Percentiles rank a stretch among this genome's conserved stretches.
Evolutionary conservation across 2,888 invertebrate species (phyloP).

Genomic region (Troides aeacus): DNA sequence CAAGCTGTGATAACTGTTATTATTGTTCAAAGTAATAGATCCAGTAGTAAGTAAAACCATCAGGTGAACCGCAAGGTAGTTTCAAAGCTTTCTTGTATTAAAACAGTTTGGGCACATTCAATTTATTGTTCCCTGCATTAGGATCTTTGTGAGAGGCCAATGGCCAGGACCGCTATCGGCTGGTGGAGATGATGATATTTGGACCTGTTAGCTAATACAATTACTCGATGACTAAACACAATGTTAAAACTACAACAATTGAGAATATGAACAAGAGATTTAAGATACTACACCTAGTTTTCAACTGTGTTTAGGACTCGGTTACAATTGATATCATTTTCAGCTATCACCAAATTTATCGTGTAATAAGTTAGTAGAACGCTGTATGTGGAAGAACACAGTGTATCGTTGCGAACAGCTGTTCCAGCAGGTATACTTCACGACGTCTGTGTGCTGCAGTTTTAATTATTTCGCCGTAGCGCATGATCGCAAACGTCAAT

Average conservation of each 20-base stretch:
- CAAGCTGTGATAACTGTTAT: too few species aligned
- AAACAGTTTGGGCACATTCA: not conserved
- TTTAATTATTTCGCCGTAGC: constrained; percentile 81
- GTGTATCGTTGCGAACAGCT: constrained; percentile 71
- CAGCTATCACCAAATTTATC: constrained; percentile 70
- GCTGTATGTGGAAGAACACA: constrained; percentile 81
- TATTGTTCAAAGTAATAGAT: too few species aligned
- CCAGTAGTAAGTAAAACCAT: too few species aligned
- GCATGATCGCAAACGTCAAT: constrained; percentile 12
- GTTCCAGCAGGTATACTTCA: constrained; percentile 70
- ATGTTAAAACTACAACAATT: too few species aligned
- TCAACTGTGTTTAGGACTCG: not conserved
- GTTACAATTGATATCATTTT: constrained; percentile 9
- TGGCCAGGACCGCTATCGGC: too few species aligned
- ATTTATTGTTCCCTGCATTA: too few species aligned
- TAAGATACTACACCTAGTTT: not conserved
- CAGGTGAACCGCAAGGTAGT: too few species aligned
- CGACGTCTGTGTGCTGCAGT: constrained; percentile 81
- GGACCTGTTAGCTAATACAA: too few species aligned
- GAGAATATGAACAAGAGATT: not conserved
- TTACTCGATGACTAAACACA: too few species aligned
- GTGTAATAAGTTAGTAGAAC: constrained; percentile 72
- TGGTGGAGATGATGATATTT: too few species aligned
- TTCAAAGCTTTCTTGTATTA: not conserved
- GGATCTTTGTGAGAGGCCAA: too few species aligned